Evolutionary conservation across 2,797 vertebrate genomes (phyloP).

Genomic region (Neosilurus hyrtlii): DNA sequence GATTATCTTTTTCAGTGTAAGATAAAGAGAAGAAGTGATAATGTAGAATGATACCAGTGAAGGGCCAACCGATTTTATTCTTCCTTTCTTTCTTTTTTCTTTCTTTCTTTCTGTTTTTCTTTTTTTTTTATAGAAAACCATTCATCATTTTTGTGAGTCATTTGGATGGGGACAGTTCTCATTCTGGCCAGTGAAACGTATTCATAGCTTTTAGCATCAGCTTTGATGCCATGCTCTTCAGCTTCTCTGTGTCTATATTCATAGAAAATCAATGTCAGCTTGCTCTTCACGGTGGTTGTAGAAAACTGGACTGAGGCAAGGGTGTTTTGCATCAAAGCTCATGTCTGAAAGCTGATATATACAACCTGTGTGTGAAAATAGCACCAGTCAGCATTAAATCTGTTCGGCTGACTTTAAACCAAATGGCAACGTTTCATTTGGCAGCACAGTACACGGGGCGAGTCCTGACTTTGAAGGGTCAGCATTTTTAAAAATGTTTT

Average conservation of each 20-base stretch:
- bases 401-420: background rate
- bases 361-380: background rate
- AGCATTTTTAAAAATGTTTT: background rate
- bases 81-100: too few relatives aligned
- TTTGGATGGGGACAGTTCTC: too few relatives aligned
- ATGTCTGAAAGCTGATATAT: background rate
- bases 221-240: background rate
- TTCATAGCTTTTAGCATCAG: background rate
- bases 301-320: background rate
- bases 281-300: background rate
- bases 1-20: too few relatives aligned
- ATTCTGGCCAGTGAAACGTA: background rate
- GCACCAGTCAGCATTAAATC: background rate
- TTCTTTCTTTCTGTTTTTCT: background rate
- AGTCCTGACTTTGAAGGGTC: background rate
- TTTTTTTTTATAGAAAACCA: background rate
- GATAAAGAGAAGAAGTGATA: background rate
- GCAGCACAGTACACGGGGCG: background rate
- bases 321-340: background rate
- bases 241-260: background rate
- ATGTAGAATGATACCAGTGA: background rate
- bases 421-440: background rate
- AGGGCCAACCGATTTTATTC: background rate
- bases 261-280: background rate
- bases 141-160: background rate